Evolutionary conservation across 2,797 vertebrate species (phyloP), one percentile per base, ranked within the genome.

Genomic region (Anabas testudineus): DNA sequence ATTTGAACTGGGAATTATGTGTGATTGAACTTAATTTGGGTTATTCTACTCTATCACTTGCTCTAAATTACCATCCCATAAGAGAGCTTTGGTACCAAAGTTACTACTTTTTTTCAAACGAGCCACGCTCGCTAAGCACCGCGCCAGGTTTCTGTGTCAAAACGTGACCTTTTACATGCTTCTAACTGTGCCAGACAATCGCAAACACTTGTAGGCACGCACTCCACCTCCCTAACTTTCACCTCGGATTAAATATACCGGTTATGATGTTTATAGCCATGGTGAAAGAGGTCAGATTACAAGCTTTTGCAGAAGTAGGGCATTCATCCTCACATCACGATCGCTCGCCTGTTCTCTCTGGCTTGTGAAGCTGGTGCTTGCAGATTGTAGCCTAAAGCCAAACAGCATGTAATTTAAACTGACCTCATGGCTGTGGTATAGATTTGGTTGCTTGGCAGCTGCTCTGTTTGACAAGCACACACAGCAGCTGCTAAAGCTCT

Each of bases 281-380:
- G 71, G 51, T 22, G 66, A 86, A 89, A 80, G 82, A 87, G 92
- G 90, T 91, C 91, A 91, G 85, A 91, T 91, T 87, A 82, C 85
- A 83, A 77, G 85, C 86, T 70, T 75, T 65, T 77, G 71, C 46
- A 8, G 76, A 92, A 84, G 81, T 91, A 90, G 90, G 91, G 62
- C 91, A 86, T 69, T 56, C 65, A 47, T 78, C 41, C 57, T 49
- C 73, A 37, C 79, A 67, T 73, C 71, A 19, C 53, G 57, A 43
- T 52, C 55, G 70, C 36, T 42, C 5, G 49, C 18, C 47, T 30
- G 62, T 51, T 82, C 77, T 65, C 60, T 67, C 56, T 28, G 49
- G 51, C 70, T 53, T 22, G 56, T 67, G 53, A 45, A 69, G 57
- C 76, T 61, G 76, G 62, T 54, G 63, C 55, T 76, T 56, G 7